Conservation (phyloP, 2,888 invertebrate species). For the Pristionchus maxplancki region DNA sequence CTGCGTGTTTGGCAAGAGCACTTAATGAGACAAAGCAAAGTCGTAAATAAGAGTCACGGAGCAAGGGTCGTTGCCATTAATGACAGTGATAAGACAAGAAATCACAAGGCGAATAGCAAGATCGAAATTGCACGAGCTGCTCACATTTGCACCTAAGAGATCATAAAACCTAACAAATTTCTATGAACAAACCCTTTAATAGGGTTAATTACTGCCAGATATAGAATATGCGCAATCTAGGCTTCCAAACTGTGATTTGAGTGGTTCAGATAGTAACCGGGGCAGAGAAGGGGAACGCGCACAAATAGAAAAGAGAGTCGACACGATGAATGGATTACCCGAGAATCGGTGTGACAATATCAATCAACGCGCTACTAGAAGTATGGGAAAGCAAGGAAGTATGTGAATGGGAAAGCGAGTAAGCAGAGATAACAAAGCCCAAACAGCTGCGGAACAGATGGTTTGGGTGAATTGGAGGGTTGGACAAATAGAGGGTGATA, state of each 20-base stretch:
- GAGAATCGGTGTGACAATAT: slow-evolving; percentile 34
- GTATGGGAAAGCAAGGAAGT: neutral
- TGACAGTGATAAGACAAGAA: neutral
- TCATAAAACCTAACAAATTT: no score
- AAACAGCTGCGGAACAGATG: neutral
- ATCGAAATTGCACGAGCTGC: no score
- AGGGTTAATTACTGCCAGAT: no score
- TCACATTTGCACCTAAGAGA: slow-evolving; percentile 83
- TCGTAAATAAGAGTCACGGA: neutral
- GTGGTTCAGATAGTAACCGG: slow-evolving; percentile 39
- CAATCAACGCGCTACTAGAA: neutral
- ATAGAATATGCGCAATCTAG: slow-evolving; percentile 84
- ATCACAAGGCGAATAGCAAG: slow-evolving; percentile 53
- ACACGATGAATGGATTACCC: slow-evolving; percentile 21
- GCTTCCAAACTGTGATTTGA: neutral
- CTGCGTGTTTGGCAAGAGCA: neutral
- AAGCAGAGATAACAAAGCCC: neutral
- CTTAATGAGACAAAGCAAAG: neutral
- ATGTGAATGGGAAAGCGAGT: neutral
- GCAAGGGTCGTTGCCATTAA: neutral
- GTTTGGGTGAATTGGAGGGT: neutral
- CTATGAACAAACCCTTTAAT: no score
- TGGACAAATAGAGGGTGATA: neutral
- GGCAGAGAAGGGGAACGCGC: slow-evolving; percentile 46
- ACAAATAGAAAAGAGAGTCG: slow-evolving; percentile 37